Evolutionary conservation across 2,797 vertebrate species (phyloP).

Genomic region (Heliangelus exortis): DNA sequence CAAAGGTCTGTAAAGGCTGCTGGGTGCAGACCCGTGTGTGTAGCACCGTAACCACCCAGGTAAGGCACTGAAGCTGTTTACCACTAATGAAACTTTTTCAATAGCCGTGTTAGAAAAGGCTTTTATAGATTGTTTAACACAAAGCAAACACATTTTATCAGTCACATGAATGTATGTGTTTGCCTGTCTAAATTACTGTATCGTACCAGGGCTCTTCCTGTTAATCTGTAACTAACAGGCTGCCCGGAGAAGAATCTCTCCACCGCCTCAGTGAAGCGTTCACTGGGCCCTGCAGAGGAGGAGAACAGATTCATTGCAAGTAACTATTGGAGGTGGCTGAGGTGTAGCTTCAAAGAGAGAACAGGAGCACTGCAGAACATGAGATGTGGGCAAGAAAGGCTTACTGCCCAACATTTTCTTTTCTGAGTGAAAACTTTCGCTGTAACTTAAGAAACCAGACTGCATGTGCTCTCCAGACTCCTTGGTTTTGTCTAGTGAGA

Average conservation of each 20-base stretch:
- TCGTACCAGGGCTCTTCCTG: neutral
- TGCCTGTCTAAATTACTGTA: constrained; percentile 37
- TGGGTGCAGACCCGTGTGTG: neutral
- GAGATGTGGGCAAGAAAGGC: neutral
- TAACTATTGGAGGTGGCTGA: neutral
- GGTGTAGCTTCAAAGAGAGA: neutral
- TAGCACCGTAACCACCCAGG: neutral
- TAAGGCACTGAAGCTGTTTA: constrained; percentile 39
- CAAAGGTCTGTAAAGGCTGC: neutral
- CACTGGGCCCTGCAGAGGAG: neutral
- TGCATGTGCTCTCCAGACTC: constrained; percentile 67
- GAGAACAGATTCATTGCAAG: neutral
- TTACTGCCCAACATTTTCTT: constrained; percentile 27
- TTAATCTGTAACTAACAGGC: constrained; percentile 57
- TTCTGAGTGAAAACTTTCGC: constrained; percentile 26
- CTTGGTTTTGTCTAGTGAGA: constrained; percentile 52
- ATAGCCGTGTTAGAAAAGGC: constrained; percentile 27
- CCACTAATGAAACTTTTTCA: constrained; percentile 55
- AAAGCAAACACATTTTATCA: constrained; percentile 60
- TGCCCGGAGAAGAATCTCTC: neutral
- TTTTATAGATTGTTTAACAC: constrained; percentile 63
- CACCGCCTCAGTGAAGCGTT: neutral
- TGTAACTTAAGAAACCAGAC: constrained; percentile 58
- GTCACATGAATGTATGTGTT: constrained; percentile 60
- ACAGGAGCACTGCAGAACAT: neutral